These are phyloP conservation scores for Chondrosia reniformis DNA, from an alignment of 37 sponge, comb jelly and placozoan species.

Conservation along the genomic window DNA sequence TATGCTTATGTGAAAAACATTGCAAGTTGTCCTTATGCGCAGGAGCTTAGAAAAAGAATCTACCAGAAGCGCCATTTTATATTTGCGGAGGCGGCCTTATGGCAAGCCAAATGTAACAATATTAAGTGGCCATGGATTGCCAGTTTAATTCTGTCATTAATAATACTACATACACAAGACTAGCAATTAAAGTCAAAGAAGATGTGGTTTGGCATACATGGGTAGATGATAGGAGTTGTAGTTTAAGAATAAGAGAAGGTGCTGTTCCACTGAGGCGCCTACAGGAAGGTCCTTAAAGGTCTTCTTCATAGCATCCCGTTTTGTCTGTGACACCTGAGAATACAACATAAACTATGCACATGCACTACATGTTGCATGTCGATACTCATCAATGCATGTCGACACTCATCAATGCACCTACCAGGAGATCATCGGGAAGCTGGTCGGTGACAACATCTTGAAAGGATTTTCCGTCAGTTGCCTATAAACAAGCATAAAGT, in stretches of 20 bases:
- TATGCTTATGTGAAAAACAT: too few relatives aligned
- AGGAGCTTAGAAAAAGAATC: too few relatives aligned
- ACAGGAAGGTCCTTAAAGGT: constrained; percentile 27
- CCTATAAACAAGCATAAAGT: not conserved
- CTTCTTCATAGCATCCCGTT: not conserved
- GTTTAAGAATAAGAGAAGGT: constrained; percentile 55
- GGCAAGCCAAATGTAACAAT: not conserved
- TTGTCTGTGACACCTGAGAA: not conserved
- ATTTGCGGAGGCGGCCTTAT: too few relatives aligned
- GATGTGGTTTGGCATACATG: constrained; percentile 78
- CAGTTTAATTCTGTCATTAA: not conserved
- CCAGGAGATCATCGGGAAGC: not conserved
- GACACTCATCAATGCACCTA: not conserved
- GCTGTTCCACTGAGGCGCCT: constrained; percentile 24
- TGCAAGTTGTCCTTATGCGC: too few relatives aligned
- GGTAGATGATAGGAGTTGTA: constrained; percentile 92
- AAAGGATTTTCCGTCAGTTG: constrained; percentile 1
- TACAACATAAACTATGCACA: too few relatives aligned
- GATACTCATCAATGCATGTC: not conserved
- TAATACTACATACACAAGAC: constrained; percentile 15
- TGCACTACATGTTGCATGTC: too few relatives aligned
- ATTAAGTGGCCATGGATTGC: not conserved
- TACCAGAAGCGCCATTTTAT: too few relatives aligned
- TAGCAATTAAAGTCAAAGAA: too few relatives aligned
- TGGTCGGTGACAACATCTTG: constrained; percentile 5